A percentile compares a stretch with the other conserved stretches of the same genome.
Evolutionary conservation across 2,113 vertebrate genomes (phyloP).

Genomic region (Microcebus ravelobensis): DNA sequence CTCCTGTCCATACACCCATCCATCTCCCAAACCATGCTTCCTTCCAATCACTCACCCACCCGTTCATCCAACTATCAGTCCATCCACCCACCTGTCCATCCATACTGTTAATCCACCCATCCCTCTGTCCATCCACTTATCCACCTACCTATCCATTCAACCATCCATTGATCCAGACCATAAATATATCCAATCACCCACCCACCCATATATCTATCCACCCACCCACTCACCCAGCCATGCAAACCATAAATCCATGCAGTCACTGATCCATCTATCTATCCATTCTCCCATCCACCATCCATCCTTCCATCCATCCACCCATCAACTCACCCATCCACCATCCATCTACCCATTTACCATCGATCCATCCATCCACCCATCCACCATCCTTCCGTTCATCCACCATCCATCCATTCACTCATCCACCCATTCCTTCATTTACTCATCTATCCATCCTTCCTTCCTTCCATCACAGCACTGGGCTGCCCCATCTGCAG

Average conservation of each 20-base stretch:
- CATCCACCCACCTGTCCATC: no score
- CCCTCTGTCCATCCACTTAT: no score
- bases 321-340: no score
- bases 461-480: background rate
- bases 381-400: background rate
- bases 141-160: background rate
- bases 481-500: background rate
- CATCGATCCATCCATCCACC: rapidly evolving
- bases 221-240: background rate
- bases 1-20: no score
- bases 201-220: background rate
- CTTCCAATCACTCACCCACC: background rate
- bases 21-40: background rate
- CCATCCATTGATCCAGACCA: background rate
- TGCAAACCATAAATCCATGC: background rate
- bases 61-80: no score
- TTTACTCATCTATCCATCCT: background rate
- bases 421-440: background rate
- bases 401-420: background rate
- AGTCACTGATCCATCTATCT: no score
- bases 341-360: background rate
- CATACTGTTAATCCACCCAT: no score
- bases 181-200: no score
- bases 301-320: background rate
- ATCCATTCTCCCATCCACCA: background rate